These are phyloP conservation scores for Cuculus canorus DNA, from an alignment of 2,797 vertebrate species.

Conservation along the genomic window DNA sequence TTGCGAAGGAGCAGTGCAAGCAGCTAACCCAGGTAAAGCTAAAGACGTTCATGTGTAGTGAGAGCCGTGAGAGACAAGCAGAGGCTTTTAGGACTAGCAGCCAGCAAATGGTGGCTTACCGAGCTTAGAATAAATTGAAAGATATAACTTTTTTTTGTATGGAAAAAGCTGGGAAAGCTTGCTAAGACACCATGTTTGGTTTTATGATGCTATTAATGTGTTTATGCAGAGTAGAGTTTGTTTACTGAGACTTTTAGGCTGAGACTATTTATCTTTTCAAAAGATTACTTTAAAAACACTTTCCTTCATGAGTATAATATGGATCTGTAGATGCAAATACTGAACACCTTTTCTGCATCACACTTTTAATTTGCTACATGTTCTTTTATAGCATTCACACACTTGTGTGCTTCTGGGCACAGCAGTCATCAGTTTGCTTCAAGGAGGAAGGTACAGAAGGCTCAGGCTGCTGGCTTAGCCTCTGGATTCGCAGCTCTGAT, in stretches of 20 bases:
- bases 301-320: neutral
- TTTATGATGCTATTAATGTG: neutral
- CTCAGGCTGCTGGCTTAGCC: neutral
- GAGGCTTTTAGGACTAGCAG: neutral
- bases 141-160: neutral
- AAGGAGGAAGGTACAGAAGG: neutral
- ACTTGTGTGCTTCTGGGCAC: neutral
- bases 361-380: neutral
- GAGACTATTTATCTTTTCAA: neutral
- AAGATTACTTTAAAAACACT: neutral
- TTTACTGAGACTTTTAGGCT: neutral
- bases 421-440: neutral
- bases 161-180: neutral
- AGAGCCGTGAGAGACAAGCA: neutral
- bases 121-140: neutral
- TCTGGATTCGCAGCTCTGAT: neutral
- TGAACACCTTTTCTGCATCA: neutral
- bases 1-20: constrained; percentile 94
- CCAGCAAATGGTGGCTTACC: neutral
- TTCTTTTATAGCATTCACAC: neutral
- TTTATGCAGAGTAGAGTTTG: neutral
- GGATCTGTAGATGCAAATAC: neutral
- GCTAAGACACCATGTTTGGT: rapidly evolving
- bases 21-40: constrained; percentile 90
- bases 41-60: neutral